These are phyloP conservation scores for Pachydiplax longipennis DNA, from an alignment of 2,888 invertebrate genomes.

Conservation along the genomic window DNA sequence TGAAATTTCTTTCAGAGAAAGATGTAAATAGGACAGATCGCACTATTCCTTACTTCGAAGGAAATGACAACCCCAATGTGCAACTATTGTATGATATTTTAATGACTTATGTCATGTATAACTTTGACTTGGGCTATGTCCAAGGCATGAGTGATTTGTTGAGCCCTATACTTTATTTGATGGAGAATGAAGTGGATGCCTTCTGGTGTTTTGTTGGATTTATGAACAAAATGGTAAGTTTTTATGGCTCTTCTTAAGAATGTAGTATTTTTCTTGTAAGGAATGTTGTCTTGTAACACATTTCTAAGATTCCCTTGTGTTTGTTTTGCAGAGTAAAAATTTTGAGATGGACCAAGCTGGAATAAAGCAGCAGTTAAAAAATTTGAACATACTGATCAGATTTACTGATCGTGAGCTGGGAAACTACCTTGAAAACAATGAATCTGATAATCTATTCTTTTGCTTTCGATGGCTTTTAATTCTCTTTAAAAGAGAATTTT, in stretches of 20 bases:
- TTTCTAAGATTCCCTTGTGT: neutral
- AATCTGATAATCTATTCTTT: constrained; percentile 97
- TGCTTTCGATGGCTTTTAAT: constrained; percentile 98
- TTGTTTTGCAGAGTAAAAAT: constrained; percentile 73
- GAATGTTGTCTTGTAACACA: neutral
- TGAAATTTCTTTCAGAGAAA: constrained; percentile 72
- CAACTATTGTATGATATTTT: constrained; percentile 86
- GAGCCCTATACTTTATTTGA: constrained; percentile 87
- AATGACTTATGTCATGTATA: constrained; percentile 99
- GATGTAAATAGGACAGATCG: constrained; percentile 97
- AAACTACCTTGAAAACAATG: constrained; percentile 83
- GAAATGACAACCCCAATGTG: constrained; percentile 90
- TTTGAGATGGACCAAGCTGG: constrained; percentile 97
- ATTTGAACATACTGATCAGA: constrained; percentile 81
- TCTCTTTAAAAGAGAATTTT: constrained; percentile 94
- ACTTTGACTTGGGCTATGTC: constrained; percentile 95
- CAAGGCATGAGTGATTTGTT: constrained; percentile 98
- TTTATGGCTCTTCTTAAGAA: too few relatives aligned
- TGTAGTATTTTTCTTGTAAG: too few relatives aligned
- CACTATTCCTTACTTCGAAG: constrained; percentile 88
- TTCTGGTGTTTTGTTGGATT: constrained; percentile 99
- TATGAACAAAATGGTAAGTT: constrained; percentile 90
- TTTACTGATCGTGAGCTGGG: constrained; percentile 86
- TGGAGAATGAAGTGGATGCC: constrained; percentile 93
- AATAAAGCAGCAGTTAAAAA: constrained; percentile 91